These are phyloP conservation scores for Luscinia megarhynchos DNA, from an alignment of 2,797 vertebrate genomes.

Conservation along the genomic window DNA sequence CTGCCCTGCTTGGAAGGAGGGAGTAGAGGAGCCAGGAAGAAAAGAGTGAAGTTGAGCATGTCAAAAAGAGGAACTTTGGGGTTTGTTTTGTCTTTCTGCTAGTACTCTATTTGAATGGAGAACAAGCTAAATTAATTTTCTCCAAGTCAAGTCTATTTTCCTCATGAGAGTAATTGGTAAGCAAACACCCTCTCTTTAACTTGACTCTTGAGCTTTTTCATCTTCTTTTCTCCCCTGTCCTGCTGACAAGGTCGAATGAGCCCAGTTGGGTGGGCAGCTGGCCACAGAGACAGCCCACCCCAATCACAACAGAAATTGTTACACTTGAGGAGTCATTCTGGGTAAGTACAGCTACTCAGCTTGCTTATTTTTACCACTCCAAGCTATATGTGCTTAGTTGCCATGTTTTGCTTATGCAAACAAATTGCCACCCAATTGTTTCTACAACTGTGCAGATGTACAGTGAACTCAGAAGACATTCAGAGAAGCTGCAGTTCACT, in stretches of 20 bases:
- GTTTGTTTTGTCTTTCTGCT: neutral
- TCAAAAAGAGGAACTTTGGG: neutral
- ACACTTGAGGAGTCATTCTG: neutral
- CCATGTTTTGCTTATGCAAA: neutral
- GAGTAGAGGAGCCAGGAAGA: neutral
- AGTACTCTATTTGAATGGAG: neutral
- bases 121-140: neutral
- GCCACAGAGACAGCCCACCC: rapidly evolving
- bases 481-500: neutral
- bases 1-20: neutral
- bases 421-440: neutral
- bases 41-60: neutral
- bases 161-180: neutral
- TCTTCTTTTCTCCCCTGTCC: neutral
- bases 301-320: neutral
- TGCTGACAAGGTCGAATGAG: neutral
- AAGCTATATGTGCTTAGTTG: neutral
- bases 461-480: neutral
- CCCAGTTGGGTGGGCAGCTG: rapidly evolving
- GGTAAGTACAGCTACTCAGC: neutral
- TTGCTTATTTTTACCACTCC: neutral
- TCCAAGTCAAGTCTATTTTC: neutral
- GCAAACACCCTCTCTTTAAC: neutral
- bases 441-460: neutral
- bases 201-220: neutral